Conservation (phyloP, 2,888 invertebrate species). For the Papilio protenor region DNA sequence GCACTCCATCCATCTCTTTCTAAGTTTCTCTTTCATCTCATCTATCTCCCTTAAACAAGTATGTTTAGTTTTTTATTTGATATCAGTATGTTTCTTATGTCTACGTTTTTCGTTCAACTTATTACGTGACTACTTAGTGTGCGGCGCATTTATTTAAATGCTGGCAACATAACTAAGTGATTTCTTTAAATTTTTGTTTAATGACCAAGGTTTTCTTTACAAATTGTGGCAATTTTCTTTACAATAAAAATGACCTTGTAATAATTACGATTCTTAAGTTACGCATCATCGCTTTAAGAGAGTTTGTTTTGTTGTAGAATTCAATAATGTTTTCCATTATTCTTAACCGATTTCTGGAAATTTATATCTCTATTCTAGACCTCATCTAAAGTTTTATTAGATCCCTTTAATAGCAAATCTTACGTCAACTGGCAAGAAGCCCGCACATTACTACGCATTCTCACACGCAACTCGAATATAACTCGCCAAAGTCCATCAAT, state of each 20-base stretch:
- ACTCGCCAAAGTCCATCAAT: background rate
- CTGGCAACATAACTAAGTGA: conserved; percentile 1
- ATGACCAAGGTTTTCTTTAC: background rate
- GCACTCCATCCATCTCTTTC: too few relatives aligned
- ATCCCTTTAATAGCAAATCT: background rate
- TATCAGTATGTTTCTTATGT: too few relatives aligned
- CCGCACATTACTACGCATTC: background rate
- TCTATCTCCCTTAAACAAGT: too few relatives aligned
- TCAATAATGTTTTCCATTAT: background rate
- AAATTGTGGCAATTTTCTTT: background rate
- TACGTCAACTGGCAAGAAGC: conserved; percentile 20
- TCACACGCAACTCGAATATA: conserved; percentile 25
- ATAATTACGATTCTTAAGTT: background rate
- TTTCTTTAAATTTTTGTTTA: background rate
- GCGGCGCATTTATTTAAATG: background rate
- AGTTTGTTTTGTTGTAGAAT: background rate
- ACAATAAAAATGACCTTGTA: conserved; percentile 12
- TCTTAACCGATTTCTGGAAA: background rate
- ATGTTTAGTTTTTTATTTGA: too few relatives aligned
- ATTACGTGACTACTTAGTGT: too few relatives aligned
- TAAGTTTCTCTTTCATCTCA: too few relatives aligned
- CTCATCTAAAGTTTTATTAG: conserved; percentile 1
- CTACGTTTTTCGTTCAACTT: too few relatives aligned
- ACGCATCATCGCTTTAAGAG: conserved; percentile 9
- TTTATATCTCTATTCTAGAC: background rate